Percentiles rank a stretch among this genome's conserved stretches.
phyloP scores from a whole-genome alignment of 2,888 invertebrate species.

The Ochlodes sylvanus region DNA sequence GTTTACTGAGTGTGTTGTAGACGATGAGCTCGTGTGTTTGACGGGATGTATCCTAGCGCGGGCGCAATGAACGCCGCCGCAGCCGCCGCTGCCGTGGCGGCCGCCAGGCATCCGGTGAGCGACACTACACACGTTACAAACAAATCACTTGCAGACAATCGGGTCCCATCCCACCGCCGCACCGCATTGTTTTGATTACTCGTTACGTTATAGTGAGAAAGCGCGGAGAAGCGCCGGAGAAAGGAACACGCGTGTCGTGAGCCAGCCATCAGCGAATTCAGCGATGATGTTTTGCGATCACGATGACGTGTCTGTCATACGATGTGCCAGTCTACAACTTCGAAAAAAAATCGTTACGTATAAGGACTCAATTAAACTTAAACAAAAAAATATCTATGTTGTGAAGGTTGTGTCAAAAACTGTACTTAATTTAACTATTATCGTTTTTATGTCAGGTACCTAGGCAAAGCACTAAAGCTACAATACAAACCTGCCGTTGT shows the following conservation, averaged over 20 bases:
- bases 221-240: constrained; percentile 42
- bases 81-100: constrained; percentile 93
- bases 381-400: not conserved
- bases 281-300: constrained; percentile 1
- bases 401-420: not conserved
- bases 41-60: constrained; percentile 93
- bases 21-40: constrained; percentile 80
- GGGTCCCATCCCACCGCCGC: constrained; percentile 38
- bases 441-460: not conserved
- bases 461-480: not conserved
- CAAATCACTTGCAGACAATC: constrained; percentile 47
- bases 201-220: constrained; percentile 44
- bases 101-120: constrained; percentile 94
- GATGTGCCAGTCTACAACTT: not conserved
- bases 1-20: constrained; percentile 63
- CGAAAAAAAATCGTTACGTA: no score
- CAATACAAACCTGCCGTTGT: constrained; percentile 20
- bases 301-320: not conserved
- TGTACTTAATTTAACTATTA: not conserved
- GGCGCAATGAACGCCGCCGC: constrained; percentile 94
- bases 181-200: constrained; percentile 45
- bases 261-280: not conserved
- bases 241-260: constrained; percentile 9
- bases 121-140: constrained; percentile 45
- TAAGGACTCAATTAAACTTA: not conserved